Evolutionary conservation across 2,888 invertebrate species (phyloP), one percentile per base, ranked within the genome.

Genomic region (Agrotis clavis): DNA sequence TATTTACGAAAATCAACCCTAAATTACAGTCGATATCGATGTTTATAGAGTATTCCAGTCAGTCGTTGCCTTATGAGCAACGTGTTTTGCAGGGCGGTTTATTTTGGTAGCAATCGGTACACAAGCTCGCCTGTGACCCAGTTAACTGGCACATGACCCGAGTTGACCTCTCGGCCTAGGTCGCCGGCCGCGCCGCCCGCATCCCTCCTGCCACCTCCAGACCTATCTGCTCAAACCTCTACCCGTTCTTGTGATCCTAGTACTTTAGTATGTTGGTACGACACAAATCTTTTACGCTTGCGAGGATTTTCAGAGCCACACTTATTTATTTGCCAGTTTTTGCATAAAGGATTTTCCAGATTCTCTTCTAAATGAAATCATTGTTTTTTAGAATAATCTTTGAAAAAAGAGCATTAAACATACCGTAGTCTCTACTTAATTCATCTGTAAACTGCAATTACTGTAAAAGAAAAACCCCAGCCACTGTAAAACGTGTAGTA

Each of bases 151-250:
- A 74, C 82, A 83, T 90, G 94, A 93, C 94, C 94, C 87, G 88
- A 67, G 91, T 90, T 94, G 95, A 95, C 95, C 95, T 90, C 93
- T 84, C 90, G 90, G 90, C 94, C 92, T 93, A 91, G 94, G 95
- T 93, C 94, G 82, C 81, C 85, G 93, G 94, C 91, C 94, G 82
- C 86, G 86, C 74, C 78, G 69, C 74, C 82, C 83, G 81, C 80
- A 71, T 74, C 85, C 85, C 86, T 83, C 85, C 75, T 82, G 81
- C 81, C 72, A 68, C 72, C 68, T 77, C 71, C 76, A 82, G 83
- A 88, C 79, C 83, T 84, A 86, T 87, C 86, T 79, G 85, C 80
- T 84, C 69, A 77, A 86, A 89, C 82, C 85, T 85, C 87, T 81
- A 70, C 59, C 68, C 73, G 75, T 82, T 86, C 74, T 80, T 90